phyloP scores from a whole-genome alignment of 2,888 invertebrate species.

The Drosophila maculinotata region DNA sequence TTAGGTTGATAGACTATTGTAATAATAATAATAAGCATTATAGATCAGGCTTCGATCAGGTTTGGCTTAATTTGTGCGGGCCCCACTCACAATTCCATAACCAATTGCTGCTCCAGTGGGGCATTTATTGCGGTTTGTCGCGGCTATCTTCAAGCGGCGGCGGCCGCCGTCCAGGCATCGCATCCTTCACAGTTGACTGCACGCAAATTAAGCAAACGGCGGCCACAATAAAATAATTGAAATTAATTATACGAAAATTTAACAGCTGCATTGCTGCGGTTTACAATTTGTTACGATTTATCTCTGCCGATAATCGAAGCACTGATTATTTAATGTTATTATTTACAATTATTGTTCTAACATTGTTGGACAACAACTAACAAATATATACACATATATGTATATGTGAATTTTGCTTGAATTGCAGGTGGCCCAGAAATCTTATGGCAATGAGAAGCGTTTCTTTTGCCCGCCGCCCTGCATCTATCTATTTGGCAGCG shows the following conservation, averaged over 20 bases:
- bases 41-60: slow-evolving; percentile 8
- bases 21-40: no score
- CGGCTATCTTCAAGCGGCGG: slow-evolving; percentile 73
- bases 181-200: slow-evolving; percentile 85
- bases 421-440: slow-evolving; percentile 96
- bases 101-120: slow-evolving; percentile 42
- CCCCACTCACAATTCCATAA: slow-evolving; percentile 25
- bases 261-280: slow-evolving; percentile 77
- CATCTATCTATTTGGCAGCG: slow-evolving; percentile 99
- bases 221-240: slow-evolving; percentile 80
- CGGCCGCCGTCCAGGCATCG: slow-evolving; percentile 67
- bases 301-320: slow-evolving; percentile 57
- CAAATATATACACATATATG: background rate
- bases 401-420: background rate
- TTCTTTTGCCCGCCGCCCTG: slow-evolving; percentile 99
- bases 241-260: slow-evolving; percentile 82
- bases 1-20: no score
- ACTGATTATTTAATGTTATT: slow-evolving; percentile 23
- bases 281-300: slow-evolving; percentile 61
- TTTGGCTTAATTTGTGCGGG: slow-evolving; percentile 6
- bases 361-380: no score
- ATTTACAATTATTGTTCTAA: slow-evolving; percentile 5
- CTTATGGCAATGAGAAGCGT: slow-evolving; percentile 99
- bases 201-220: slow-evolving; percentile 78
- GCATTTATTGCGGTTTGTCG: slow-evolving; percentile 56